Percentiles rank a stretch among this genome's conserved stretches.
Evolutionary conservation across 2,797 vertebrate species (phyloP).

Genomic region (Yasuhikotakia modesta): DNA sequence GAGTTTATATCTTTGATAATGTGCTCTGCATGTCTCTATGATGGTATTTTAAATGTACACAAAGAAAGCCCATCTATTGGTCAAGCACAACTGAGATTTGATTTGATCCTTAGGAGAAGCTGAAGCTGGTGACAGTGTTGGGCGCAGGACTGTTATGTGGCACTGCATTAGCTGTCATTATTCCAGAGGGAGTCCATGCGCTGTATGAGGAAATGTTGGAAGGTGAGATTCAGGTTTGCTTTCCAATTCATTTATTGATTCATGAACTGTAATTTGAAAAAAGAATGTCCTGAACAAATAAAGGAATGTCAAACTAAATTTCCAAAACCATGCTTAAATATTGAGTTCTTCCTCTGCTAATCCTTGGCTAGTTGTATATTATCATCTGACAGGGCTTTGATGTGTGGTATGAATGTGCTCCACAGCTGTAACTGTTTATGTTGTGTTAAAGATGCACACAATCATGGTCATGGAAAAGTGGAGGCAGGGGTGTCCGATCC

Average conservation of each 20-base stretch:
- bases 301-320: not conserved
- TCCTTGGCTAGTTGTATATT: not conserved
- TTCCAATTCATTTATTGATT: not conserved
- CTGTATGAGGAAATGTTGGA: constrained; percentile 96
- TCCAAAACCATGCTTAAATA: not conserved
- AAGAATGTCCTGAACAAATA: too few relatives aligned
- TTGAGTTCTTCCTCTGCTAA: not conserved
- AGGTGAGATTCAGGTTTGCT: constrained; percentile 70
- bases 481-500: constrained; percentile 68
- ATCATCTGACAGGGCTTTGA: not conserved
- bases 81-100: constrained; percentile 13
- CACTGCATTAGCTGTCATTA: constrained; percentile 95
- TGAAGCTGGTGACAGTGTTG: constrained; percentile 94
- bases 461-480: constrained; percentile 69
- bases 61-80: too few relatives aligned
- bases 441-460: constrained; percentile 69
- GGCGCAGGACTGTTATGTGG: constrained; percentile 96
- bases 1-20: too few relatives aligned
- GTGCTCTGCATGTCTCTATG: too few relatives aligned
- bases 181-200: constrained; percentile 96
- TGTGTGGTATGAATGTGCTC: not conserved
- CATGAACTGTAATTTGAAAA: too few relatives aligned
- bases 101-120: constrained; percentile 81
- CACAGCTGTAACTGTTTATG: not conserved
- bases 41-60: too few relatives aligned